Evolutionary conservation across 2,888 invertebrate genomes (phyloP).

Genomic region (Fragum whitleyi): DNA sequence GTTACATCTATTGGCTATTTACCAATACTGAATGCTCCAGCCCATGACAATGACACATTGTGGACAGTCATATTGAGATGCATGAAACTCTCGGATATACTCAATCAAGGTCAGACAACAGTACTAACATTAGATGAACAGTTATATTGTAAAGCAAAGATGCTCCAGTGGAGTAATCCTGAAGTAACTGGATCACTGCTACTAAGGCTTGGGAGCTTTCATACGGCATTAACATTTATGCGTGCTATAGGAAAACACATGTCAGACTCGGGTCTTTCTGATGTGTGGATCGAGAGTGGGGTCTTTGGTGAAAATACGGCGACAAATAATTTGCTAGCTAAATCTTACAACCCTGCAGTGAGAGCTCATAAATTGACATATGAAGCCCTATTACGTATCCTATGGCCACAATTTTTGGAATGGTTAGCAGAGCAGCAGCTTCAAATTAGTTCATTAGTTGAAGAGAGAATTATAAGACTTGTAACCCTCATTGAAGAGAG

Average conservation of each 20-base stretch:
- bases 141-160: constrained; percentile 31
- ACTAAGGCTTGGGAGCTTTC: constrained; percentile 25
- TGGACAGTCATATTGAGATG: no score
- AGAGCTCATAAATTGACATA: constrained; percentile 32
- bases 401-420: constrained; percentile 13
- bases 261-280: constrained; percentile 30
- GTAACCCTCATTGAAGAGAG: neutral
- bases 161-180: constrained; percentile 28
- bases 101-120: constrained; percentile 25
- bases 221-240: constrained; percentile 39
- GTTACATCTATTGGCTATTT: no score
- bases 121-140: constrained; percentile 33
- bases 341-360: constrained; percentile 32
- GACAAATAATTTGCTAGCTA: constrained; percentile 28
- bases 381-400: constrained; percentile 23
- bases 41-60: no score
- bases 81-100: no score
- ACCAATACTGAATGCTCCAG: no score
- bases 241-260: constrained; percentile 36
- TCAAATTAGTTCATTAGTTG: no score
- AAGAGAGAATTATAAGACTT: neutral
- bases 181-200: constrained; percentile 8
- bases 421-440: neutral
- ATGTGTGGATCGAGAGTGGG: constrained; percentile 35
- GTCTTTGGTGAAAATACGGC: constrained; percentile 16